Conservation (phyloP, 2,888 invertebrate species). For the Brachyptera risi region DNA sequence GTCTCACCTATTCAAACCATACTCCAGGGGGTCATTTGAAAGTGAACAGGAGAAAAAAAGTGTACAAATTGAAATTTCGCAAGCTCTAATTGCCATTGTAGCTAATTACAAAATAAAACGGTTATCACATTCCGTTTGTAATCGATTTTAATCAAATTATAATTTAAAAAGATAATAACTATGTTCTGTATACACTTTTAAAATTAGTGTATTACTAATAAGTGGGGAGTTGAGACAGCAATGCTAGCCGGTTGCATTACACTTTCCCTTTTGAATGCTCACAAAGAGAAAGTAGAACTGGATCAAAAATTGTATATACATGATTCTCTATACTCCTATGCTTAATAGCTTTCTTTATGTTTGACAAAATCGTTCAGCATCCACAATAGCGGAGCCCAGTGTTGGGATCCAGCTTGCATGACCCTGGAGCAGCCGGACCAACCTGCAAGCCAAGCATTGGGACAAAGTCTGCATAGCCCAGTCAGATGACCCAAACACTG, state of each 20-base stretch:
- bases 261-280: slow-evolving; percentile 1
- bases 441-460: no score
- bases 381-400: no score
- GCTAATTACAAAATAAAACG: slow-evolving; percentile 10
- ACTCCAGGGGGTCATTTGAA: slow-evolving; percentile 3
- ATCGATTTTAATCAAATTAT: slow-evolving; percentile 9
- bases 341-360: slow-evolving; percentile 6
- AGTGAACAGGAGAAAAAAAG: slow-evolving; percentile 1
- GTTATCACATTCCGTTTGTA: slow-evolving; percentile 6
- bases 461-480: no score
- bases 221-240: no score
- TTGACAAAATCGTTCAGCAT: no score
- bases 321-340: neutral
- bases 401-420: no score
- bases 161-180: slow-evolving; percentile 9
- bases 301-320: neutral
- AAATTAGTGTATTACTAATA: no score
- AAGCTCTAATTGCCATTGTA: slow-evolving; percentile 15
- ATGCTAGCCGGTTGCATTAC: neutral
- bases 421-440: no score
- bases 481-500: no score
- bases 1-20: no score
- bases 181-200: no score
- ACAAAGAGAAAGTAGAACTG: neutral
- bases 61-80: slow-evolving; percentile 7